These are phyloP conservation scores for Schizothorax lantsangensis DNA, from an alignment of 2,797 vertebrate species.

Conservation along the genomic window DNA sequence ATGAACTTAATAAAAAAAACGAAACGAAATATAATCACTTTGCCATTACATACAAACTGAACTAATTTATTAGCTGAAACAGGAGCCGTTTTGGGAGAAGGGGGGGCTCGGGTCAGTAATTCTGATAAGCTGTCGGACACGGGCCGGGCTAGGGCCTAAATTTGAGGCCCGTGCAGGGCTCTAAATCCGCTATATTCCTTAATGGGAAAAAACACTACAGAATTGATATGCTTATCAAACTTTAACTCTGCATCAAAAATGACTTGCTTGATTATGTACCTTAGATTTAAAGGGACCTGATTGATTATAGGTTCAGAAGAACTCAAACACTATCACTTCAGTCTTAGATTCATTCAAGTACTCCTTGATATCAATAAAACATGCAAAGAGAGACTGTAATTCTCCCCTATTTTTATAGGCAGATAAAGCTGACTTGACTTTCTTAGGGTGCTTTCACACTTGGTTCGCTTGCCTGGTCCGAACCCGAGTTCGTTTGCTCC, in stretches of 20 bases:
- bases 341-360: background rate
- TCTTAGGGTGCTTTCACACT: no score
- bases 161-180: no score
- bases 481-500: no score
- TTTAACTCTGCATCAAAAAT: background rate
- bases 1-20: no score
- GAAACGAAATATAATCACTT: no score
- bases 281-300: background rate
- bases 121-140: no score
- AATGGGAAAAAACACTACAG: background rate
- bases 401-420: background rate
- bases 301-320: background rate
- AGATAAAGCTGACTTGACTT: background rate
- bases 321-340: background rate
- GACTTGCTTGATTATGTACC: background rate
- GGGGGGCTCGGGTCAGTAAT: no score
- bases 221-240: background rate
- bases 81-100: no score
- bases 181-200: background rate
- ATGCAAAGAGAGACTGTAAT: background rate
- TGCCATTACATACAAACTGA: no score
- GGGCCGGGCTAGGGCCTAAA: no score
- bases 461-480: no score
- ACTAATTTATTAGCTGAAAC: no score
- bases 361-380: background rate